Evolutionary conservation across 2,888 invertebrate species (phyloP).

Genomic region (Frankliniella fusca): DNA sequence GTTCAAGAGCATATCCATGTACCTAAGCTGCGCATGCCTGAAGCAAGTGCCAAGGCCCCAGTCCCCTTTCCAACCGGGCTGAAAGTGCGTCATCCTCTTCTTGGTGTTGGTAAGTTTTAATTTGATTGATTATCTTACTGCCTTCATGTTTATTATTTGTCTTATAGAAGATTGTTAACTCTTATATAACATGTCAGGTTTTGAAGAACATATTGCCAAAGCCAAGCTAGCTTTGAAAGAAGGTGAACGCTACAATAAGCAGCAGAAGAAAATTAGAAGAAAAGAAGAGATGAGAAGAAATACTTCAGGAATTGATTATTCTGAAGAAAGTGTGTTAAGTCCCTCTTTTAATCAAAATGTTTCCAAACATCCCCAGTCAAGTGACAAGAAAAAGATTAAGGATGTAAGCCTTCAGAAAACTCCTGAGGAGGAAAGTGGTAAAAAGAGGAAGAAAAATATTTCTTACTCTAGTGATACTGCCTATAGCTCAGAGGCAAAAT

Average conservation of each 20-base stretch:
- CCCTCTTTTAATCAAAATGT: too few relatives aligned
- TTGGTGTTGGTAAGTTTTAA: background rate
- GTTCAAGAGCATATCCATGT: conserved; percentile 8
- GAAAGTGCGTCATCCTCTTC: background rate
- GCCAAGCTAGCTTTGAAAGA: background rate
- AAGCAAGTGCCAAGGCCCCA: background rate
- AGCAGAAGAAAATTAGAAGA: background rate
- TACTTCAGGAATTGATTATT: too few relatives aligned
- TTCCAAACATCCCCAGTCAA: background rate
- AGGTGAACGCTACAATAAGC: background rate
- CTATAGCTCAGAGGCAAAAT: background rate
- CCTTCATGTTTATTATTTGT: background rate
- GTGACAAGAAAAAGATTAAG: background rate
- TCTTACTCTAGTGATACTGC: background rate
- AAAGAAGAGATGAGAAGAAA: background rate
- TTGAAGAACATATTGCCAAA: background rate
- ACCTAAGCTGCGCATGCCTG: background rate
- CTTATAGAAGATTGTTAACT: background rate
- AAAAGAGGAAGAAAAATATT: background rate
- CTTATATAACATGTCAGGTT: background rate
- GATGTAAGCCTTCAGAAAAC: background rate
- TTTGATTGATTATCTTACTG: too few relatives aligned
- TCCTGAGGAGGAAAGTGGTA: background rate
- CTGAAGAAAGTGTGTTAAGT: too few relatives aligned
- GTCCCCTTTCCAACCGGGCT: background rate